Evolutionary conservation across 2,113 vertebrate genomes (phyloP).

Genomic region (Ibidorhyncha struthersii): DNA sequence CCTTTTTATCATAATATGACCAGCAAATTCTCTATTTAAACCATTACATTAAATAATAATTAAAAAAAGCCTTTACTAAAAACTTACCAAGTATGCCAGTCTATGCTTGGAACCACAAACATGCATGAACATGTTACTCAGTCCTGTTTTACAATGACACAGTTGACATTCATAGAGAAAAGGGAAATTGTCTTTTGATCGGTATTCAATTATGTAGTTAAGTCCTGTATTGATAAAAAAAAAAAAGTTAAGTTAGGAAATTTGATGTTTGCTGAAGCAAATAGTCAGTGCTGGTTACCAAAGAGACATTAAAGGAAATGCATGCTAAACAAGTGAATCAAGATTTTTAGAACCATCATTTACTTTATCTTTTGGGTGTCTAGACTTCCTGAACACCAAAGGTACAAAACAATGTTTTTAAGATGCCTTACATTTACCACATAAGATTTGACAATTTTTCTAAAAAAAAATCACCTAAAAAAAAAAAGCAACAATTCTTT

Average conservation of each 20-base stretch:
- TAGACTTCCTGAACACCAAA: not conserved
- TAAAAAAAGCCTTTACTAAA: not conserved
- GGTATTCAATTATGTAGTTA: slow-evolving; percentile 65
- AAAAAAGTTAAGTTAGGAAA: not conserved
- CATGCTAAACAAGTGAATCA: not conserved
- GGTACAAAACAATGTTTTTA: not conserved
- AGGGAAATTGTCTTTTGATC: not conserved
- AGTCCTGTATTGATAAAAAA: slow-evolving; percentile 16
- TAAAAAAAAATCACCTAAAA: not conserved
- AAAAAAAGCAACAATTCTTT: not conserved
- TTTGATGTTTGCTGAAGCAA: not conserved
- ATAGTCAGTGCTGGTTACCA: not conserved
- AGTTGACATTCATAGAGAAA: slow-evolving; percentile 64
- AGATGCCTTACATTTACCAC: not conserved
- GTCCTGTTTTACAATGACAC: slow-evolving; percentile 37
- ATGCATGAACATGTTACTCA: slow-evolving; percentile 68
- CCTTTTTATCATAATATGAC: not conserved
- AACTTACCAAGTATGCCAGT: slow-evolving; percentile 62
- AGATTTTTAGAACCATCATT: not conserved
- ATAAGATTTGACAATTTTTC: not conserved
- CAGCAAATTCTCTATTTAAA: not conserved
- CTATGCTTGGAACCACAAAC: slow-evolving; percentile 63
- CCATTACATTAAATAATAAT: not conserved
- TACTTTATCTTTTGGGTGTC: not conserved
- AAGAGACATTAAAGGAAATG: not conserved